These are phyloP conservation scores for Maccullochella peelii DNA, from an alignment of 2,113 vertebrate genomes.

Conservation along the genomic window DNA sequence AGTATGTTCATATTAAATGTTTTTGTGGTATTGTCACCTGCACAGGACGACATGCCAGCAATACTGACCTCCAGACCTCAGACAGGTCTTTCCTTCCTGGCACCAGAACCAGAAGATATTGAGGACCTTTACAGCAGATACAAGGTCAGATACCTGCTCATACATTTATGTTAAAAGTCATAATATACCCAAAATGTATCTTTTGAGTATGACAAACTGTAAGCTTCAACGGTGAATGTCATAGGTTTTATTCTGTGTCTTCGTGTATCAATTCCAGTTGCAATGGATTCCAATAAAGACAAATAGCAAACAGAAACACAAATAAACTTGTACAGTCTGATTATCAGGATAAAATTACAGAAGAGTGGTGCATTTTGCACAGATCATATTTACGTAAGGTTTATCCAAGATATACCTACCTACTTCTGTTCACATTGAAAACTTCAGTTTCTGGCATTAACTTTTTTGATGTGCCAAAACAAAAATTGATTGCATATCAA, in stretches of 20 bases:
- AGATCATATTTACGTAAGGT: neutral
- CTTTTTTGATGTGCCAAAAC: too few species aligned
- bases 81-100: constrained; percentile 91
- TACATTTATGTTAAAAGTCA: neutral
- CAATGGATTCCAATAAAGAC: neutral
- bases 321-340: neutral
- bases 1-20: neutral
- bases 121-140: constrained; percentile 94
- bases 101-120: constrained; percentile 92
- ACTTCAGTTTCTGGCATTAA: neutral
- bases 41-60: constrained; percentile 89
- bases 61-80: constrained; percentile 88
- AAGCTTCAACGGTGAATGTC: too few species aligned
- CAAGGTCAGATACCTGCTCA: constrained; percentile 82
- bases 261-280: neutral
- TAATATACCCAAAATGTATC: neutral
- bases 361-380: neutral
- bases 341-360: neutral
- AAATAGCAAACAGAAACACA: neutral
- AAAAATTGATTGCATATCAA: neutral
- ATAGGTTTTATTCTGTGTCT: neutral
- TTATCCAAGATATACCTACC: neutral
- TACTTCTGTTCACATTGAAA: neutral
- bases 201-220: neutral
- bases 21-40: neutral